These are phyloP conservation scores for Sigmodon hispidus DNA, from an alignment of 2,113 vertebrate species.

Conservation along the genomic window DNA sequence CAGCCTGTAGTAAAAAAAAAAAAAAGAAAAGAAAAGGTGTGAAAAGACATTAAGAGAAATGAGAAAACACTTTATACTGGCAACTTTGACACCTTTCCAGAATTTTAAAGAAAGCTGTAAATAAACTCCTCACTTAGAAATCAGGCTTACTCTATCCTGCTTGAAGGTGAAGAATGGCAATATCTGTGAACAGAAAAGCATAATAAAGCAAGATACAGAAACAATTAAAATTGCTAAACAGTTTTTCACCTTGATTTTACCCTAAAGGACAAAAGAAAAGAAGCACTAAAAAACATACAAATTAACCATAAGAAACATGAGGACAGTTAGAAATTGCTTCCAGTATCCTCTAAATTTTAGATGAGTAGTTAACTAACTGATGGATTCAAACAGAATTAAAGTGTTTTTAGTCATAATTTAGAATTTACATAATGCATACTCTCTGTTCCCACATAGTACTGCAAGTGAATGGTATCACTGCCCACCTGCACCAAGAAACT, in stretches of 20 bases:
- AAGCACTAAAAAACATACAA: not conserved
- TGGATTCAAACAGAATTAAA: not conserved
- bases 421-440: not conserved
- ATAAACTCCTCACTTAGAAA: conserved; percentile 63
- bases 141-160: conserved; percentile 36
- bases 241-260: conserved; percentile 41
- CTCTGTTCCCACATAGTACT: not conserved
- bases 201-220: conserved; percentile 40
- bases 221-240: conserved; percentile 33
- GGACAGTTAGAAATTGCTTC: not conserved
- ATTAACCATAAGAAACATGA: not conserved
- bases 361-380: not conserved
- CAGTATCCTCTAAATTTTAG: conserved; percentile 21
- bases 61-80: conserved; percentile 58
- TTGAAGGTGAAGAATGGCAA: conserved; percentile 4
- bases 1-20: conserved; percentile 39
- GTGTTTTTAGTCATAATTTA: not conserved
- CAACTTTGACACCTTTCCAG: conserved; percentile 65
- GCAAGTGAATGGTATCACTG: not conserved
- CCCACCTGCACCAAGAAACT: not conserved
- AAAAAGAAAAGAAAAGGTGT: conserved; percentile 46
- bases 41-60: conserved; percentile 72
- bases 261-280: not conserved
- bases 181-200: conserved; percentile 46
- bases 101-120: conserved; percentile 70